Base-by-base conservation (phyloP, 2,888 invertebrate genomes). In the Eupithecia subumbrata region DNA sequence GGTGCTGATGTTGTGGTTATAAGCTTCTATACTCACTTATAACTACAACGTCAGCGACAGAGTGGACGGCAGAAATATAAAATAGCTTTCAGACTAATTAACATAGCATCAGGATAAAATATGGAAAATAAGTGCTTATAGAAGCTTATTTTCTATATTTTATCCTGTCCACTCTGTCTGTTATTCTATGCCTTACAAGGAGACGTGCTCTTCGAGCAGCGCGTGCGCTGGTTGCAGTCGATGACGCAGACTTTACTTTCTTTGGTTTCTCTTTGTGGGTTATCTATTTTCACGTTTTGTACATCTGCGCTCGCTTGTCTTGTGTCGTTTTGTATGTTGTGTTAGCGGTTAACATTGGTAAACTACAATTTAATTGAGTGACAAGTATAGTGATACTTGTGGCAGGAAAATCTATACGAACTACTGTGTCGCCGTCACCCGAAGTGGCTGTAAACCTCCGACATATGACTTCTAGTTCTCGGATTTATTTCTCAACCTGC, bases 221-320 rank as follows among this genome's bases (percentile, higher is more conserved):
- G 87, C 86, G 86, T 89, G 87, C 85, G 80, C 79, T 81, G 82
- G 83, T 79, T 83, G 84, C 86, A 85, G 89, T 89, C 89, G 87
- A 88, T 89, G 87, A 82, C 82, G 84, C 82, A 82, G 79, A 80
- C 81, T 60, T 60, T 78, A 87, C 88, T 89, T 90, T 90, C 88
- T 88, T 88, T 85, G 88, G 86, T 89, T 90, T 87, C 85, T 82
- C 85, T 84, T 81, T 82, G 81, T 78, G 76, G 79, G 80, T 78
- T 67, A 80, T 76, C 71, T 84, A 77, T 76, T 79, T 77, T 79
- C 76, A 78, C 60, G 52, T 77, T 75, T 74, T 74, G 72, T 72
- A 74, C 72, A 75, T 75, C 69, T 73, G 75, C 70, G 70, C 75
- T 48, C 76, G 72, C 64, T 78, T 76, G 72, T 78, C 72, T 74